Percentiles rank a stretch among this genome's conserved stretches.
Evolutionary conservation across 2,888 invertebrate species (phyloP).

Genomic region (Ectobius pallidus): DNA sequence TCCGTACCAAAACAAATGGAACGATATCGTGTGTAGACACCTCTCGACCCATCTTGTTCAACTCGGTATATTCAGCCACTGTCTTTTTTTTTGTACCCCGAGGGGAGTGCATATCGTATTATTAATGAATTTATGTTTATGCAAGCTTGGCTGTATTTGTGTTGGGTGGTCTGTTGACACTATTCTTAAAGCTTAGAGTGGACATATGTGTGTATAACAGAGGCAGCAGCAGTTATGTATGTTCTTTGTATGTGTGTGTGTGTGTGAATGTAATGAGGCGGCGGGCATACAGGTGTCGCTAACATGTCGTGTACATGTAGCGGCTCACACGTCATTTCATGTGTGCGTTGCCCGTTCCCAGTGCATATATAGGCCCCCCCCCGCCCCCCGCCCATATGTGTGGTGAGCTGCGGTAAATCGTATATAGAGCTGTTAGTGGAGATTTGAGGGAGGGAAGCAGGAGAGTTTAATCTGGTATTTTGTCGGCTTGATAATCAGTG

Average conservation of each 20-base stretch:
- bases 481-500: constrained; percentile 42
- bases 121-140: constrained; percentile 23
- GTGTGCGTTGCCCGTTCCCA: constrained; percentile 9
- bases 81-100: neutral
- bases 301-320: constrained; percentile 34
- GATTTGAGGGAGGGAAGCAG: constrained; percentile 31
- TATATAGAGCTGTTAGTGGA: constrained; percentile 31
- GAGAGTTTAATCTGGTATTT: constrained; percentile 41
- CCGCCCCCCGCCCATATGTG: neutral
- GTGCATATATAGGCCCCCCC: neutral
- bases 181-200: constrained; percentile 25
- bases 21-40: too few species aligned
- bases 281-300: constrained; percentile 36
- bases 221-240: too few species aligned
- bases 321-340: constrained; percentile 37
- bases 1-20: constrained; percentile 1
- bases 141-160: constrained; percentile 10
- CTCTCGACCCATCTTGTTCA: neutral
- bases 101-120: constrained; percentile 14
- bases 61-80: neutral
- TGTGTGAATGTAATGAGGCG: neutral
- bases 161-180: constrained; percentile 20
- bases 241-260: constrained; percentile 2
- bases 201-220: constrained; percentile 2
- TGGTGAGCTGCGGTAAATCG: constrained; percentile 21